Conservation (phyloP, 2,113 vertebrate genomes). For the Microtus montanus region DNA sequence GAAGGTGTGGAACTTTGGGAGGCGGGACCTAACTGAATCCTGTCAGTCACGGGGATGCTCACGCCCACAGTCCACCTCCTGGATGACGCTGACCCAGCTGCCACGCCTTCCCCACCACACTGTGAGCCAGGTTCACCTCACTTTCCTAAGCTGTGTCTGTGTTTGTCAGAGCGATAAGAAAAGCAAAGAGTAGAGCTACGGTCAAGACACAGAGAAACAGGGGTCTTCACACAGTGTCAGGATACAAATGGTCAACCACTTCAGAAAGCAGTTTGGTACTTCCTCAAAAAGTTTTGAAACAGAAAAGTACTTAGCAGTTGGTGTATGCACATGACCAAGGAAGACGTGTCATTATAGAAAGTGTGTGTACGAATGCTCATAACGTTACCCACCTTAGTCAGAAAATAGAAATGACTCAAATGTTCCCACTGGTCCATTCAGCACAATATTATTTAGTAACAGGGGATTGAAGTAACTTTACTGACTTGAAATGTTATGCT, state of each 20-base stretch:
- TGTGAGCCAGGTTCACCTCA: no score
- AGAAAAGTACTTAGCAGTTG: background rate
- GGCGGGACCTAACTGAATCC: background rate
- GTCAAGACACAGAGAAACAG: background rate
- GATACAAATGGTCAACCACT: background rate
- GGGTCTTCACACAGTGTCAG: background rate
- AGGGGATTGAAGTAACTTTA: background rate
- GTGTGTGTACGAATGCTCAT: background rate
- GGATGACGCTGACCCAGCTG: background rate
- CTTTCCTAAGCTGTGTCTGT: background rate
- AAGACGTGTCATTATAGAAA: background rate
- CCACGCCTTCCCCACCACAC: no score
- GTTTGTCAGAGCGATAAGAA: background rate
- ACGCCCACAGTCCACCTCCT: background rate
- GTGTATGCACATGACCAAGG: background rate
- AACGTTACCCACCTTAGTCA: background rate
- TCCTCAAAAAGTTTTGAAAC: slow-evolving; percentile 7
- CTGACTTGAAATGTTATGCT: background rate
- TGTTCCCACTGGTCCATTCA: background rate
- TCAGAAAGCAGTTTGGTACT: background rate
- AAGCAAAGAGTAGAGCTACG: background rate
- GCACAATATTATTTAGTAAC: background rate
- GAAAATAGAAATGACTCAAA: slow-evolving; percentile 8
- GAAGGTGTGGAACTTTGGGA: background rate
- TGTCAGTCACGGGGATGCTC: background rate